Conservation (phyloP, 1,140 invertebrate genomes). For the Bombus haemorrhoidalis region DNA sequence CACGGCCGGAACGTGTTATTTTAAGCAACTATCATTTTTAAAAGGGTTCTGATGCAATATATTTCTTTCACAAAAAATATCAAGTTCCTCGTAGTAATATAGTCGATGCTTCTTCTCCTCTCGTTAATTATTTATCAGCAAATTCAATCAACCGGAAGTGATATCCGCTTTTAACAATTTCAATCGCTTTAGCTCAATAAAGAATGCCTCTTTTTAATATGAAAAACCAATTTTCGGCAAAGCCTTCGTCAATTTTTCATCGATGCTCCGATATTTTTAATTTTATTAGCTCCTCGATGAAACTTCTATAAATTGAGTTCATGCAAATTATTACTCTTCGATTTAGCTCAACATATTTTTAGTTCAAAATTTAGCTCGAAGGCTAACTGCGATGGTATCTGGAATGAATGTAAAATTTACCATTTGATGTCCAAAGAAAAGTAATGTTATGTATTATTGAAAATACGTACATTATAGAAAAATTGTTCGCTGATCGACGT, state of each 20-base stretch:
- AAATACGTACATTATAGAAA: no score
- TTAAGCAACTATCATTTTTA: neutral
- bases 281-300: neutral
- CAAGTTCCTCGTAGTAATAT: neutral
- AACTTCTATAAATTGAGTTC: neutral
- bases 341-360: neutral
- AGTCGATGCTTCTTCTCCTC: neutral
- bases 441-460: no score
- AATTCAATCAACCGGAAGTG: conserved; percentile 6
- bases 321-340: no score
- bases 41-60: neutral
- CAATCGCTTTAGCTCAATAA: neutral
- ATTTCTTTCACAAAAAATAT: neutral
- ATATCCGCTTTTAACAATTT: neutral
- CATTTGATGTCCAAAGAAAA: neutral
- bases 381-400: no score
- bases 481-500: no score
- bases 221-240: neutral
- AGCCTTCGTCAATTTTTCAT: neutral
- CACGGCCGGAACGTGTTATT: no score
- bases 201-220: neutral
- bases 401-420: no score
- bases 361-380: no score
- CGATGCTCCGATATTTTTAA: neutral
- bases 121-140: neutral